Evolutionary conservation across 2,113 vertebrate genomes (phyloP), one percentile per base, ranked within the genome.

Genomic region (Muntiacus reevesi): DNA sequence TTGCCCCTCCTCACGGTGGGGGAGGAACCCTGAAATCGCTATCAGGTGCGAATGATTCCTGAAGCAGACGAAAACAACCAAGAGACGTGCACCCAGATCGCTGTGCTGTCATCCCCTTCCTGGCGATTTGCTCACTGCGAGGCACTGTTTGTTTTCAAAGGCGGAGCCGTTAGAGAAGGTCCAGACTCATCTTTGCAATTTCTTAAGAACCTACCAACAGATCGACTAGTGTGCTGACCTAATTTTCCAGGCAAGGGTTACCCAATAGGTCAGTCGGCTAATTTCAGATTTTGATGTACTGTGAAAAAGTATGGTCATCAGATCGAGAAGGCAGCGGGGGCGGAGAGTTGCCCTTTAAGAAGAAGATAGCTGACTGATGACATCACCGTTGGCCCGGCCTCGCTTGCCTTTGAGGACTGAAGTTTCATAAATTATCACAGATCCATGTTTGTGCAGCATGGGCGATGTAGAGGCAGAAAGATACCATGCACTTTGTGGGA

Each of bases 11-110:
- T 71, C 57, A 3, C 2, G n/a, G 88, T 4, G n/a, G 10, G 5
- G 67, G 67, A 71, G 74, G 16, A 84, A 23, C 78, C 40, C 2
- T 87, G 52, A 87, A 89, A 95, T 23, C 4, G 6, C 57, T 92
- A 50, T 97, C 97, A 97, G 96, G 96, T 96, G 86, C 84, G 89
- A 95, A 85, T 93, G 96, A 98, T 87, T 94, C 95, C 79, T 89
- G 94, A 97, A 40, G n/a, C 82, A 96, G 92, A 92, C 91, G 67
- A 87, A 94, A 96, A 95, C 93, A 96, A 36, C 52, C 2, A 14
- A 84, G 78, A 64, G 55, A 89, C 59, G 1, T 6, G 83, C 84
- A 83, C 33, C 10, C 16, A 47, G 83, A 81, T 54, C 81, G 93
- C 62, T 43, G 30, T 3, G 47, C 95, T 96, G 82, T 96, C 94